These are phyloP conservation scores for Eucera pruinosa DNA, from an alignment of 2,888 invertebrate genomes.

Conservation along the genomic window DNA sequence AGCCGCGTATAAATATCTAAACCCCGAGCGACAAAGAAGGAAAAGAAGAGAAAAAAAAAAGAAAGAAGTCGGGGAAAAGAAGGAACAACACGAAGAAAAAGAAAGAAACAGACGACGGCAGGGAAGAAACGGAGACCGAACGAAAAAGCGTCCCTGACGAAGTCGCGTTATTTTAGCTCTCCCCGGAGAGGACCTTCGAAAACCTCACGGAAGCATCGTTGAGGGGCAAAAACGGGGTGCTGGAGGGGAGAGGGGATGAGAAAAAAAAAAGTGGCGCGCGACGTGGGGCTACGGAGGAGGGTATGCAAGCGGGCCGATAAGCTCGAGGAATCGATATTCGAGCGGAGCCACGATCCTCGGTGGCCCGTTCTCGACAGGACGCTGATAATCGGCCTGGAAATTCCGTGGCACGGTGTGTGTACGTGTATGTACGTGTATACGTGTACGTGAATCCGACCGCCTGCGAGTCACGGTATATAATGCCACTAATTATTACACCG, in stretches of 20 bases:
- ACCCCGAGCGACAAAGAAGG: slow-evolving; percentile 40
- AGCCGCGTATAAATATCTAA: slow-evolving; percentile 56
- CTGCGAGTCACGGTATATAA: slow-evolving; percentile 54
- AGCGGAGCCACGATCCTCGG: slow-evolving; percentile 60
- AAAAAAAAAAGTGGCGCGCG: slow-evolving; percentile 44
- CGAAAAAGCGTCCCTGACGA: slow-evolving; percentile 53
- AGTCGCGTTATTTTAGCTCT: slow-evolving; percentile 69
- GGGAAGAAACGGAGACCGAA: slow-evolving; percentile 13
- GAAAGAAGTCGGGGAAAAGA: too few species aligned
- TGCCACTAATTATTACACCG: slow-evolving; percentile 68
- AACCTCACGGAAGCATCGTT: slow-evolving; percentile 66
- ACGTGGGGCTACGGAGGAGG: slow-evolving; percentile 43
- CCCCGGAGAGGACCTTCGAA: slow-evolving; percentile 65
- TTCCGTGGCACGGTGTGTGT: slow-evolving; percentile 35
- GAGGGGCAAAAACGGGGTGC: slow-evolving; percentile 31
- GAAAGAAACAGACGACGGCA: background rate
- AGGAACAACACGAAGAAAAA: slow-evolving; percentile 16
- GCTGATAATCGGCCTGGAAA: slow-evolving; percentile 64
- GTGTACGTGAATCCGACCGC: slow-evolving; percentile 31
- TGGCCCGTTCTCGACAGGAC: slow-evolving; percentile 63
- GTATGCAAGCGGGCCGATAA: slow-evolving; percentile 67
- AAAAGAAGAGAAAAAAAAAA: slow-evolving; percentile 17
- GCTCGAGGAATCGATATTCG: slow-evolving; percentile 68
- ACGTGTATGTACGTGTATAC: background rate
- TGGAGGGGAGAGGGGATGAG: slow-evolving; percentile 6